Evolutionary conservation across 2,888 invertebrate genomes (phyloP), one percentile per base, ranked within the genome.

Genomic region (Mesochorus sp.): DNA sequence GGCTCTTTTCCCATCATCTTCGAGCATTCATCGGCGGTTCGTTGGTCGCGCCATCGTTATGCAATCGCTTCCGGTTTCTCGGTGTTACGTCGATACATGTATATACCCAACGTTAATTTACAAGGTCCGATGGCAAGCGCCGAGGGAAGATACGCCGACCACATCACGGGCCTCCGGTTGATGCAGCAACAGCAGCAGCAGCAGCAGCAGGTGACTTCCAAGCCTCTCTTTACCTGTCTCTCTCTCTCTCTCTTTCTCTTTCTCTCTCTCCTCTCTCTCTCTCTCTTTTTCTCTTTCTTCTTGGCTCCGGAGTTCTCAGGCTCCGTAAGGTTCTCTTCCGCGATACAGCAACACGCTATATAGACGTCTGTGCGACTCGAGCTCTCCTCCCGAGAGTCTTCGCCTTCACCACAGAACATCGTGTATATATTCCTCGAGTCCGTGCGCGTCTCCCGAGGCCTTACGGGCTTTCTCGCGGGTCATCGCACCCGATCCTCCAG

Each of bases 401-500:
- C 44, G 12, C 47, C 42, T 14, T 49, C 73, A 51, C 42, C 34
- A 44, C 28, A 53, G 10, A 37, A 47, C 31, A 55, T 34, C 47
- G 59, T 14, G 37, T 17, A 39, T 39, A 39, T 51, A 34, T 49
- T 68, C 57, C 44, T 53, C 66, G 17, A 72, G 53, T 73, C 67
- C 51, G 44, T 61, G 57, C 57, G 64, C 49, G 64, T n/a, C 39
- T 47, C 47, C 39, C 28, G 39, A 49, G 61, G 55, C 66, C 55
- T 61, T 49, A 47, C 68, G 71, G 47, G 59, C 67, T 68, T 31
- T 59, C 57, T 59, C 42, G 12, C 70, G 78, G 79, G 79, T 81
- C 82, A 72, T 75, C 76, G 81, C 78, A 80, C 82, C 59, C 79
- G 66, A 49, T 19, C 78, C 66, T 70, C 71, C 51, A 71, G 73